A percentile compares a stretch with the other conserved stretches of the same genome.
Evolutionary conservation across 2,797 vertebrate genomes (phyloP).

Genomic region (Valencia hispanica): DNA sequence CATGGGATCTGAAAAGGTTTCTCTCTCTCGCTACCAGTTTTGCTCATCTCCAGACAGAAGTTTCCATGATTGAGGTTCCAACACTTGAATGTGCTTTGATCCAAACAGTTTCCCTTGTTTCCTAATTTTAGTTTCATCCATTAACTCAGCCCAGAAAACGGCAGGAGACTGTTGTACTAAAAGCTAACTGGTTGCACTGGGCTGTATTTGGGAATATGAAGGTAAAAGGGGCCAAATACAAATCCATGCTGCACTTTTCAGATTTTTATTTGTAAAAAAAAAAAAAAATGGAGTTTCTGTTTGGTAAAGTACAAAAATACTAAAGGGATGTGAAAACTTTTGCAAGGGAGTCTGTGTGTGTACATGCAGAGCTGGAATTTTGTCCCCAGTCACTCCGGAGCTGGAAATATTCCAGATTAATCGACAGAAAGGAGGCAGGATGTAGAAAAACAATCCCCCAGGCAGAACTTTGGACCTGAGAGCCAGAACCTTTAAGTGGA

Average conservation of each 20-base stretch:
- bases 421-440: constrained; percentile 14
- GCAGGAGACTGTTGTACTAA: too few relatives aligned
- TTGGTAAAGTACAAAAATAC: background rate
- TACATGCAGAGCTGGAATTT: background rate
- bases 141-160: too few relatives aligned
- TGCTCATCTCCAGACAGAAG: background rate
- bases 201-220: background rate
- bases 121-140: too few relatives aligned
- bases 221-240: background rate
- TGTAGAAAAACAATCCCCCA: constrained; percentile 4
- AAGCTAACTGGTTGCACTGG: background rate
- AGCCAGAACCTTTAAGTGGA: constrained; percentile 48
- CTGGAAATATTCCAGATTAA: constrained; percentile 22
- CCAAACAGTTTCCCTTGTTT: too few relatives aligned
- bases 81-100: too few relatives aligned
- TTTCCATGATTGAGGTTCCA: too few relatives aligned
- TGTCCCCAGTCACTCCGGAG: constrained; percentile 7
- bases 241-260: background rate
- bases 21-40: background rate
- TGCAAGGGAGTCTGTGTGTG: background rate
- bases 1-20: background rate
- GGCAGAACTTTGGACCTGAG: constrained; percentile 23
- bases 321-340: background rate
- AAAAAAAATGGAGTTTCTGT: background rate
- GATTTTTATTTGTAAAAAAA: background rate